phyloP scores from a whole-genome alignment of 2,113 vertebrate genomes.

The Diglossa brunneiventris region DNA sequence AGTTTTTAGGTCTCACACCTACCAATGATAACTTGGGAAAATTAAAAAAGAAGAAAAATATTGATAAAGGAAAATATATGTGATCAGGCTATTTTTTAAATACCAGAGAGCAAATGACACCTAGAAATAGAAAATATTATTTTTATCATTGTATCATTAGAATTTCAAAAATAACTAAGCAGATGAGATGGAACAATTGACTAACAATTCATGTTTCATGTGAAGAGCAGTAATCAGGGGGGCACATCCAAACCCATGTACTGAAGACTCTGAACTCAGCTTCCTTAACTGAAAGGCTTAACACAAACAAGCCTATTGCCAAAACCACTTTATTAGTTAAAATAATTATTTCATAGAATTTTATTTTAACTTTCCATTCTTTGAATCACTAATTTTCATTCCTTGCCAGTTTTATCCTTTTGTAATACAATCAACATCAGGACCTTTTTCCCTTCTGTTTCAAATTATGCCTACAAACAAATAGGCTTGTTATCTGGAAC shows the following conservation, averaged over 20 bases:
- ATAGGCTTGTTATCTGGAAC: constrained; percentile 4
- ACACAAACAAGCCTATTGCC: not conserved
- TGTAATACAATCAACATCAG: not conserved
- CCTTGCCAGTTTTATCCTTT: constrained; percentile 6
- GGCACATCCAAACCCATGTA: not conserved
- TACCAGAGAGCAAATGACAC: not conserved
- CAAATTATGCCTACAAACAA: not conserved
- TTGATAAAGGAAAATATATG: not conserved
- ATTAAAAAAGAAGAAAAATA: not conserved
- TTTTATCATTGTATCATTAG: not conserved
- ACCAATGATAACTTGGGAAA: not conserved
- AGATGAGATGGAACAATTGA: not conserved
- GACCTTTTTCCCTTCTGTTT: constrained; percentile 6
- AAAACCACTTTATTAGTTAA: not conserved
- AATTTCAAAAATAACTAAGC: not conserved
- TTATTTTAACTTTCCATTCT: constrained; percentile 8
- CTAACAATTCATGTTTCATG: rapidly evolving
- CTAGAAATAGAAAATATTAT: not conserved
- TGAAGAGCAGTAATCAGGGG: not conserved
- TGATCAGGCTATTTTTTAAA: not conserved
- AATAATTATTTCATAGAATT: not conserved
- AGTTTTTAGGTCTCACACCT: not conserved
- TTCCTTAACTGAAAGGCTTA: not conserved
- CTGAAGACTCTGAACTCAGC: not conserved
- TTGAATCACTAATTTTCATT: constrained; percentile 1